Evolutionary conservation across 2,888 invertebrate species (phyloP).

Genomic region (Argynnis bischoffii): DNA sequence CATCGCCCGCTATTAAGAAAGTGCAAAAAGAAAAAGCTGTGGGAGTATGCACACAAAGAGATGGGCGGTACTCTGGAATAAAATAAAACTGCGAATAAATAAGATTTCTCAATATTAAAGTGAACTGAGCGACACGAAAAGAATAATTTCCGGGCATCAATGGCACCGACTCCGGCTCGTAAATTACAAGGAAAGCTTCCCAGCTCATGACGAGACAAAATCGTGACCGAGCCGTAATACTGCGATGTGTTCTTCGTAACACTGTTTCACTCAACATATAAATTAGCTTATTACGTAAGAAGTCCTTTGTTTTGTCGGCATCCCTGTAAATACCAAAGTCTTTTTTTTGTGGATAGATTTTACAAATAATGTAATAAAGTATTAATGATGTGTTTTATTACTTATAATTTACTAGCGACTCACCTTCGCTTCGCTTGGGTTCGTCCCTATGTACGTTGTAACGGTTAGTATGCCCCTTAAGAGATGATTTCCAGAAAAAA

Average conservation of each 20-base stretch:
- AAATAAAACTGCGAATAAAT: slow-evolving; percentile 30
- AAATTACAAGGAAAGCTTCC: slow-evolving; percentile 49
- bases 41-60: slow-evolving; percentile 17
- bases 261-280: slow-evolving; percentile 27
- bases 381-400: no score
- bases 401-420: no score
- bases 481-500: no score
- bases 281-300: slow-evolving; percentile 19
- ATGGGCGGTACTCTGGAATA: slow-evolving; percentile 15
- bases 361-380: not conserved
- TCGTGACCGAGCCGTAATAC: slow-evolving; percentile 46
- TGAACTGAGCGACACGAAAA: slow-evolving; percentile 50
- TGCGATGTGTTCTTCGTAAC: slow-evolving; percentile 28
- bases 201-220: slow-evolving; percentile 42
- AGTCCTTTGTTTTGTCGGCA: not conserved
- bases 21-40: slow-evolving; percentile 18
- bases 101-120: slow-evolving; percentile 52
- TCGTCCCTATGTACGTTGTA: no score
- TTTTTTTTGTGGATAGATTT: not conserved
- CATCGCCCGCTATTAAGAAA: slow-evolving; percentile 20
- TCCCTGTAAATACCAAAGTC: not conserved
- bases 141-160: slow-evolving; percentile 65
- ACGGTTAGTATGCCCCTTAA: no score
- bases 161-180: slow-evolving; percentile 47
- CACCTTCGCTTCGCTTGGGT: no score